A percentile compares a stretch with the other conserved stretches of the same genome.
Evolutionary conservation across 2,797 vertebrate species (phyloP).

Genomic region (Champsocephalus gunnari): DNA sequence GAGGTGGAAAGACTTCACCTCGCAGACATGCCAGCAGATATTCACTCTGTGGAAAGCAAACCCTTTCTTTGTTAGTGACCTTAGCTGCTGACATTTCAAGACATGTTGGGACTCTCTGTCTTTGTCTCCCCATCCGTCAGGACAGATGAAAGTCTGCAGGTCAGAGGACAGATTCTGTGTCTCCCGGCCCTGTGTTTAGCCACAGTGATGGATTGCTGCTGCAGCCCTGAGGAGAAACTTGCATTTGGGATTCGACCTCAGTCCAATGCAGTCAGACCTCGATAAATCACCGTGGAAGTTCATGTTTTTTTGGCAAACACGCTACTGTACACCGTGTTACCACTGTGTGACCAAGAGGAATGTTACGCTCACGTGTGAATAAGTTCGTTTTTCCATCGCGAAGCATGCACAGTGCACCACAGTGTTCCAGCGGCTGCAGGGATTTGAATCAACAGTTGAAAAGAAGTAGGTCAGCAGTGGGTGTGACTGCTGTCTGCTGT

Average conservation of each 20-base stretch:
- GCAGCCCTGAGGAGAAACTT: conserved; percentile 11
- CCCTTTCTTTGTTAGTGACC: conserved; percentile 5
- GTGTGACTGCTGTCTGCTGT: conserved; percentile 20
- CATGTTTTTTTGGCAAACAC: conserved; percentile 28
- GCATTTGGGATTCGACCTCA: conserved; percentile 40
- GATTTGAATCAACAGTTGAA: conserved; percentile 49
- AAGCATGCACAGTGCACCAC: conserved; percentile 4
- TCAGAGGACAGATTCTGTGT: conserved; percentile 59
- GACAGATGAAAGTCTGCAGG: conserved; percentile 53
- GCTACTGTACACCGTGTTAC: neutral
- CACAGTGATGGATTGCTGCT: conserved; percentile 54
- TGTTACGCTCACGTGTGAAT: neutral
- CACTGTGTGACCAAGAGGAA: conserved; percentile 10
- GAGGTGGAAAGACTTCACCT: conserved; percentile 2
- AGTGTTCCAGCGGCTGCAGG: conserved; percentile 17
- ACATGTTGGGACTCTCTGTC: conserved; percentile 64
- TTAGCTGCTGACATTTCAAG: conserved; percentile 12
- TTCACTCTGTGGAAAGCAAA: conserved; percentile 4
- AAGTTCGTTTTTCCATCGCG: conserved; percentile 9
- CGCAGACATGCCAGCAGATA: neutral
- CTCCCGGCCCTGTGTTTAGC: conserved; percentile 44
- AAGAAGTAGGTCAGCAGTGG: conserved; percentile 51
- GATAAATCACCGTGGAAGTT: conserved; percentile 19
- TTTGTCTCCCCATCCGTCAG: conserved; percentile 50
- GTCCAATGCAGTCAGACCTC: conserved; percentile 34